Evolutionary conservation across 2,797 vertebrate genomes (phyloP).

Genomic region (Sphenopsis melanotis): DNA sequence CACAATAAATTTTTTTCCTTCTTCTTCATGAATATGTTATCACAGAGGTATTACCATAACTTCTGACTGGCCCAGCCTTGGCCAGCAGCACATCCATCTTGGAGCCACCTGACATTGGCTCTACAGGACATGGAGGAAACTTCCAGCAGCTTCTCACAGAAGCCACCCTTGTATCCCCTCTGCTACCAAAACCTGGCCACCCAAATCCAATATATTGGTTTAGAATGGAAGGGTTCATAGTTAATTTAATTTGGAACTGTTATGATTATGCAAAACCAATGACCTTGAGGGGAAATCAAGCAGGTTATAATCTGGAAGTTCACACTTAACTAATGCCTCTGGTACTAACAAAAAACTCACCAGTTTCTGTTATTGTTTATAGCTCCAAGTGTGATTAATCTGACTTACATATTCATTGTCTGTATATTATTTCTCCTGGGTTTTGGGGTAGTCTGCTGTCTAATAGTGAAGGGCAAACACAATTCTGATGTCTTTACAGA

Average conservation of each 20-base stretch:
- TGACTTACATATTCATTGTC: background rate
- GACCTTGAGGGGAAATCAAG: background rate
- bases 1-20: background rate
- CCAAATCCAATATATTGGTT: background rate
- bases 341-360: background rate
- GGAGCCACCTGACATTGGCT: rapidly evolving
- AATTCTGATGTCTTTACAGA: background rate
- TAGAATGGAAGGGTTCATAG: background rate
- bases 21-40: background rate
- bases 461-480: background rate
- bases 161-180: background rate
- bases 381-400: background rate
- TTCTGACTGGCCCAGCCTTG: background rate
- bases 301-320: background rate
- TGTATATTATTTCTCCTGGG: background rate
- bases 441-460: background rate
- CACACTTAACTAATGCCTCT: background rate
- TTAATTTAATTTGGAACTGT: background rate
- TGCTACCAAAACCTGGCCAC: background rate
- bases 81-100: rapidly evolving
- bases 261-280: background rate
- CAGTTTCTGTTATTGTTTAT: background rate
- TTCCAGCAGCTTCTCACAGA: background rate
- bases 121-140: too few relatives aligned
- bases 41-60: too few relatives aligned